phyloP scores from a whole-genome alignment of 2,797 vertebrate species.

The Mus spretus region DNA sequence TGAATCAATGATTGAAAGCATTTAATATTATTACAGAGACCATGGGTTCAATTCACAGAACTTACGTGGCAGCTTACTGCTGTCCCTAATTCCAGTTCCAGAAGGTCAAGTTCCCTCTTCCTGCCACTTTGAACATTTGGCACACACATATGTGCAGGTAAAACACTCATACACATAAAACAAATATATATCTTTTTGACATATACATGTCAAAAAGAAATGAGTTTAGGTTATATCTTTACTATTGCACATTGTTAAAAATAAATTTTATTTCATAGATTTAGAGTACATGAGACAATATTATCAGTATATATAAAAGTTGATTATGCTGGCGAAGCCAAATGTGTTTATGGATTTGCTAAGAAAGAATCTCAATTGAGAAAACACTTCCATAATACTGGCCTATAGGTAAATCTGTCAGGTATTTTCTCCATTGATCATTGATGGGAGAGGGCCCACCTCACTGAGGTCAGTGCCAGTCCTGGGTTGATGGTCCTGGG shows the following conservation, averaged over 20 bases:
- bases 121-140: not conserved
- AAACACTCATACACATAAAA: not conserved
- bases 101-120: no score
- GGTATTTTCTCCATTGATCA: not conserved
- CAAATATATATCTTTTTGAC: not conserved
- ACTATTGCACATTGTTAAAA: not conserved
- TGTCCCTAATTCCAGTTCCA: no score
- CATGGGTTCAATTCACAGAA: not conserved
- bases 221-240: not conserved
- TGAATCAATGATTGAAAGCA: not conserved
- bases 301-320: not conserved
- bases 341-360: not conserved
- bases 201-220: not conserved
- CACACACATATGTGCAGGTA: not conserved
- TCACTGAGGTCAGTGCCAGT: not conserved
- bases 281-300: not conserved
- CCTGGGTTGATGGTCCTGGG: not conserved
- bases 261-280: not conserved
- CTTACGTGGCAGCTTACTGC: not conserved
- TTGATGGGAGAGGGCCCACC: no score
- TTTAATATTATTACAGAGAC: not conserved
- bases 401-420: no score
- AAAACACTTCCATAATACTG: not conserved
- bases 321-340: not conserved
- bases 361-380: not conserved